phyloP scores from a whole-genome alignment of 1,140 invertebrate genomes.

The Macrotrachela quadricornifera region DNA sequence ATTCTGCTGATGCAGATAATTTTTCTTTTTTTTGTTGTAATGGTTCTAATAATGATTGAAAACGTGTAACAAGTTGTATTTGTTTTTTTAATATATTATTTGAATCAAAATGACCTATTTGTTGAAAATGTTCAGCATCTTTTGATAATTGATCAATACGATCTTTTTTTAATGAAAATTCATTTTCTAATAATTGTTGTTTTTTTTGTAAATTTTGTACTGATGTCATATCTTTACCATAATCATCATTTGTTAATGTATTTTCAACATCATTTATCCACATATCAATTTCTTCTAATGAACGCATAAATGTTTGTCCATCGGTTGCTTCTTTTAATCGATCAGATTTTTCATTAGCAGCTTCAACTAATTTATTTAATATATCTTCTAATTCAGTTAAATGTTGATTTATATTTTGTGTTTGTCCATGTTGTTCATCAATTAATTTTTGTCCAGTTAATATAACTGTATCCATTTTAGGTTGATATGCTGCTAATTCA shows the following conservation, averaged over 20 bases:
- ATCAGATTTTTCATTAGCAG: constrained; percentile 63
- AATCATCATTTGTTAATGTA: constrained; percentile 28
- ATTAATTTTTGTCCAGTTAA: constrained; percentile 54
- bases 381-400: constrained; percentile 52
- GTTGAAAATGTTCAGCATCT: constrained; percentile 67
- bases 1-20: constrained; percentile 68
- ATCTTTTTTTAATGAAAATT: constrained; percentile 72
- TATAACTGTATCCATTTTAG: constrained; percentile 76
- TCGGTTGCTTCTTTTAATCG: constrained; percentile 69
- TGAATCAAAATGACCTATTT: constrained; percentile 80
- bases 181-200: constrained; percentile 81
- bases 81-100: constrained; percentile 72
- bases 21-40: constrained; percentile 32
- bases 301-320: constrained; percentile 91
- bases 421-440: constrained; percentile 52
- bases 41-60: constrained; percentile 38
- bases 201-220: constrained; percentile 95
- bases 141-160: constrained; percentile 67
- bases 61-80: constrained; percentile 45
- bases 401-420: constrained; percentile 43
- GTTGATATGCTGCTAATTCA: constrained; percentile 32
- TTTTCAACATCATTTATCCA: constrained; percentile 90
- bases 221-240: constrained; percentile 52
- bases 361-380: constrained; percentile 59
- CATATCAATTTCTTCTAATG: constrained; percentile 86